Base-by-base conservation (phyloP, 2,797 vertebrate species). In the Natrix natrix region DNA sequence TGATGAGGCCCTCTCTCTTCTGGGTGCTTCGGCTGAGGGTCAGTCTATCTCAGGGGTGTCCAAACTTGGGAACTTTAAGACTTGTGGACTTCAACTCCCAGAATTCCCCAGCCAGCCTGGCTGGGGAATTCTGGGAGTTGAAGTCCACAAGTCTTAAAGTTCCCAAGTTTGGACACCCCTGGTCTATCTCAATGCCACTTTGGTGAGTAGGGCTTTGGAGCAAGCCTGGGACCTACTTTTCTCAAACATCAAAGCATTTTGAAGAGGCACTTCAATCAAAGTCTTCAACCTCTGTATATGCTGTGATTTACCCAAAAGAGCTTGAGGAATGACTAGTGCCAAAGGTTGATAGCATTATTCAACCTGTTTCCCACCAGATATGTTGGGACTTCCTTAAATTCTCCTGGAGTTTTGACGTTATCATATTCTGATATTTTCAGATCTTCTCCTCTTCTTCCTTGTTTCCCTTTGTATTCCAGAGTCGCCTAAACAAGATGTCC, bases 401-500 rank as follows among this genome's bases (percentile, higher is more conserved):
- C 37, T 24, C 37, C 43, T 22, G 37, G 37, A 12, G 10, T 48
- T 83, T 43, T 83, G 28, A 12, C 13, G 4, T 48, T 22, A 2
- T 48, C 74, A 22, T 83, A 43, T 12, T 48, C 20, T 48, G 37
- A 83, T 48, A 24, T 48, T 83, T 48, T 83, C 74, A 83, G 43
- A 48, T 83, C 74, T 48, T 0, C 32, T n/a, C 43, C 28, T 74
- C 0, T 1, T 59, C 17, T 12, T 10, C 37, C 3, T 66, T 24
- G 13, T 66, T 37, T 24, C 57, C 1, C n/a, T 74, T 69, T 2
- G 43, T 52, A 17, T 2, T 0, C 52, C 56, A 88, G 93, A 90
- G 89, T 20, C 66, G 43, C 4, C 66, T 52, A n/a, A 90, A 28
- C 59, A 95, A 93, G 93, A 93, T 26, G 88, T 52, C 43, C 11